These are phyloP conservation scores for Hystrix cristata DNA, from an alignment of 2,113 vertebrate species.

Conservation along the genomic window DNA sequence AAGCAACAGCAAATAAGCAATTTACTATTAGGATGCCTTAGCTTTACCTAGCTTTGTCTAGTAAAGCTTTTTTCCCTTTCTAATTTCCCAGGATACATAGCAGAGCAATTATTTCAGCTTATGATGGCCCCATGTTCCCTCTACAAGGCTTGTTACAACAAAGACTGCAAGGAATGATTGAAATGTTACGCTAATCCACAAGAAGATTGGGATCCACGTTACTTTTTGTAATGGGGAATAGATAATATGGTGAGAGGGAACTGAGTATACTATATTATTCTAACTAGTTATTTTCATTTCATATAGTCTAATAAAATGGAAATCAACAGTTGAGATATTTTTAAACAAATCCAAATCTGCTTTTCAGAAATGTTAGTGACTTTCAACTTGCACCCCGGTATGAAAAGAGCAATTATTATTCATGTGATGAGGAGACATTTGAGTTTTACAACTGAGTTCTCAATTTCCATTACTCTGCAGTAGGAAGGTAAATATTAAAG, in stretches of 20 bases:
- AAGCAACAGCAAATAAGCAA: background rate
- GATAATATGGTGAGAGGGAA: background rate
- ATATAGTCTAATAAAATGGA: background rate
- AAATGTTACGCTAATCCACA: background rate
- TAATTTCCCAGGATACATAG: background rate
- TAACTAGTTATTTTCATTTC: background rate
- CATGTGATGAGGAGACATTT: background rate
- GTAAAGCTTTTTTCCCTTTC: background rate
- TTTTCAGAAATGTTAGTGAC: background rate
- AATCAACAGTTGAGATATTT: background rate
- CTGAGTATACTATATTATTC: background rate
- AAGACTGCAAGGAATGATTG: background rate
- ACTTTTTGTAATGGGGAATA: background rate
- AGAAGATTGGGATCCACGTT: background rate
- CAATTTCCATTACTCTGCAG: background rate
- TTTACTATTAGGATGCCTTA: background rate
- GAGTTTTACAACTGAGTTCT: background rate
- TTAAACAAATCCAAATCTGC: background rate
- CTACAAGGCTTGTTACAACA: background rate
- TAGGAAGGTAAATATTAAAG: background rate
- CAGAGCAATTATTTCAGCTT: slow-evolving; percentile 17
- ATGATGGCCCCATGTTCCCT: background rate
- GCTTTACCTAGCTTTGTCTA: background rate
- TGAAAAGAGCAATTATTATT: background rate
- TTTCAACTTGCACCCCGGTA: background rate